Evolutionary conservation across 2,113 vertebrate genomes (phyloP).

Genomic region (Bagarius yarrelli): DNA sequence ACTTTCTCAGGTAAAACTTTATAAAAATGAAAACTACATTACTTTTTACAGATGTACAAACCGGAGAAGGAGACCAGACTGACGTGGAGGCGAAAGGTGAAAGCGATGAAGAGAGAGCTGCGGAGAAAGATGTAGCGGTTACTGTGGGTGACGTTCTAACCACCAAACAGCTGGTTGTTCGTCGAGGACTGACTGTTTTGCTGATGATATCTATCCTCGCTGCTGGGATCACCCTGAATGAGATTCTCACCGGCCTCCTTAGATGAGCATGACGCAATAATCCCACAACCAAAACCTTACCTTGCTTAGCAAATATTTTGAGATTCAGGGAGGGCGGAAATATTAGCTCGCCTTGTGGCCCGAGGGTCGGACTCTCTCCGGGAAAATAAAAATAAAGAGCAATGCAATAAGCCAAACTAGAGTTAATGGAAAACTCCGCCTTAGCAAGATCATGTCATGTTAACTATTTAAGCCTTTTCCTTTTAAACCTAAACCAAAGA

Average conservation of each 20-base stretch:
- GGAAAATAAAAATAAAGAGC: constrained; percentile 24
- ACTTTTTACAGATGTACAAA: neutral
- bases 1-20: neutral
- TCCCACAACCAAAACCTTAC: neutral
- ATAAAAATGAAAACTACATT: neutral
- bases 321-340: constrained; percentile 28
- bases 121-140: neutral
- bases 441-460: neutral
- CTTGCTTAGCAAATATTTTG: constrained; percentile 30
- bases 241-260: constrained; percentile 57
- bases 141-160: constrained; percentile 55
- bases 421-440: neutral
- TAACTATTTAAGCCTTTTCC: neutral
- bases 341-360: constrained; percentile 24
- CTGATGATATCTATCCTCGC: constrained; percentile 64
- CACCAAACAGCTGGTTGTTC: constrained; percentile 62
- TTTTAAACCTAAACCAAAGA: constrained; percentile 7
- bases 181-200: constrained; percentile 58
- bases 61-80: constrained; percentile 1
- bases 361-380: constrained; percentile 16
- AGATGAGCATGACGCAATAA: constrained; percentile 8
- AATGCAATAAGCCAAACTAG: neutral
- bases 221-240: constrained; percentile 60
- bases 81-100: constrained; percentile 26
- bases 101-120: constrained; percentile 27